These are phyloP conservation scores for Irena cyanogastra DNA, from an alignment of 2,113 vertebrate genomes.

Conservation along the genomic window DNA sequence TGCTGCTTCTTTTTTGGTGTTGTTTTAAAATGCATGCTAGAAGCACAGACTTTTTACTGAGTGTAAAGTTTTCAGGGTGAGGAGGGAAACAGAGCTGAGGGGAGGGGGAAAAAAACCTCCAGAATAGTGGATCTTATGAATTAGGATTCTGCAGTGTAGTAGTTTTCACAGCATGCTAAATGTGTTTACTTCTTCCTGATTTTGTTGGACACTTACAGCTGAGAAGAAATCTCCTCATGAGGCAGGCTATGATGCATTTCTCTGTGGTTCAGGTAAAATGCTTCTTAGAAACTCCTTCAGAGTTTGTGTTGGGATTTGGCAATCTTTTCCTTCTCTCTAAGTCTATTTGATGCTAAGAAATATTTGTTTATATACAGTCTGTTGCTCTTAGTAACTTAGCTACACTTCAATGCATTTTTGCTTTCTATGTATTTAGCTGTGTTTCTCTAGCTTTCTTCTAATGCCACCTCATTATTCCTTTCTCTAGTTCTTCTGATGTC, in stretches of 20 bases:
- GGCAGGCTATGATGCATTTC: slow-evolving; percentile 76
- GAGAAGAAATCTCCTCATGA: slow-evolving; percentile 68
- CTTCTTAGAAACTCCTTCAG: not conserved
- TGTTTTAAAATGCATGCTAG: not conserved
- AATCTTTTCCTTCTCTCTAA: not conserved
- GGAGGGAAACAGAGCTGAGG: not conserved
- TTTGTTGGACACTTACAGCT: slow-evolving; percentile 28
- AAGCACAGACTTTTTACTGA: not conserved
- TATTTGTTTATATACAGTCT: not conserved
- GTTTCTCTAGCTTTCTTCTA: not conserved
- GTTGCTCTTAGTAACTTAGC: not conserved
- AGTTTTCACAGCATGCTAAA: not conserved
- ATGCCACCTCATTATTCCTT: not conserved
- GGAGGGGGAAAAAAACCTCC: too few relatives aligned
- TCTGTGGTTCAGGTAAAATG: slow-evolving; percentile 74
- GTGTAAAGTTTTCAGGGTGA: not conserved
- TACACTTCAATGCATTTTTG: not conserved
- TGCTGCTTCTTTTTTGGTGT: not conserved
- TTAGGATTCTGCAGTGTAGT: not conserved
- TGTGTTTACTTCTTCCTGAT: not conserved
- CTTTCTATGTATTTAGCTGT: not conserved
- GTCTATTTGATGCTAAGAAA: not conserved
- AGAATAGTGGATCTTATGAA: not conserved
- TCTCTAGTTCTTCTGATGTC: slow-evolving; percentile 72
- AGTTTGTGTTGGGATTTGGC: not conserved